Percentiles rank a stretch among this genome's conserved stretches.
Conservation (phyloP, 2,888 invertebrate genomes). For the Acrocyrtus sp. region DNA sequence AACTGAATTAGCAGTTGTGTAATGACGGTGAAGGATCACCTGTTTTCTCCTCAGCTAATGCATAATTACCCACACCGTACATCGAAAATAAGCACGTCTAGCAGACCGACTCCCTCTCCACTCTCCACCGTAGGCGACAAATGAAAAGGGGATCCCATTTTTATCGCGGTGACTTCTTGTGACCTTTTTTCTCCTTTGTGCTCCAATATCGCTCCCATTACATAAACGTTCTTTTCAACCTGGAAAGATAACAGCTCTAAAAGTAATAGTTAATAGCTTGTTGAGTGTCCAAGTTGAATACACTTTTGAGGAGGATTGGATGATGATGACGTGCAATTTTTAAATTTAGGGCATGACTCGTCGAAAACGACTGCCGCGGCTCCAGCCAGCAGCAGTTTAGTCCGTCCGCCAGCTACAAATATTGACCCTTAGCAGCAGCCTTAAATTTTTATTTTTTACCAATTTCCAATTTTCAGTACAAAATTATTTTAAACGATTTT, state of each 20-base stretch:
- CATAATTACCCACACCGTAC: no score
- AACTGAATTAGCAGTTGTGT: no score
- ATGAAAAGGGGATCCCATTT: neutral
- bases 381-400: conserved; percentile 15
- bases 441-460: conserved; percentile 11
- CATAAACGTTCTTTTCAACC: no score
- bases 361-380: no score
- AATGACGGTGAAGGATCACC: conserved; percentile 25
- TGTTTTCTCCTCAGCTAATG: conserved; percentile 9
- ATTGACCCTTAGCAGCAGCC: neutral
- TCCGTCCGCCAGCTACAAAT: neutral
- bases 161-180: conserved; percentile 19
- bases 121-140: no score
- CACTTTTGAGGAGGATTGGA: no score
- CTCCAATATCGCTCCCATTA: no score
- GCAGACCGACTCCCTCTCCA: no score
- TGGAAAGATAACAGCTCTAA: neutral
- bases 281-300: no score
- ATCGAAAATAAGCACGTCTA: neutral
- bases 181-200: conserved; percentile 25
- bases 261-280: no score
- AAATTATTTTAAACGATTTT: conserved; percentile 5
- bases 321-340: conserved; percentile 17
- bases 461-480: conserved; percentile 5
- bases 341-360: no score